Evolutionary conservation across 2,888 invertebrate species (phyloP).

Genomic region (Nematopogon swammerdamellus): DNA sequence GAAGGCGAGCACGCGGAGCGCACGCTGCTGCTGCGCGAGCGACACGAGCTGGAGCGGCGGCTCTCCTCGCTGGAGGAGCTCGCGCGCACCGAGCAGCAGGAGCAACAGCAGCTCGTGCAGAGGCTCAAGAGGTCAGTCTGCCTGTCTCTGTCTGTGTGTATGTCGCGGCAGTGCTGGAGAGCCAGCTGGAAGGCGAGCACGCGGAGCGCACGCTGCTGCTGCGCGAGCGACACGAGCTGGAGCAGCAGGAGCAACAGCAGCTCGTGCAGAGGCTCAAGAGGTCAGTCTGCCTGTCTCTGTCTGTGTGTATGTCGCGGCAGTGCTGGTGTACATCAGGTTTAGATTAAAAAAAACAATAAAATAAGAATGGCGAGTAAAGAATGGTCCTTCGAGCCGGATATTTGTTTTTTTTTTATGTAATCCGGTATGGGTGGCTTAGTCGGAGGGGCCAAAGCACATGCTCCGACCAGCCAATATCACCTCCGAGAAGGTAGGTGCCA

Average conservation of each 20-base stretch:
- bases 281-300: slow-evolving; percentile 17
- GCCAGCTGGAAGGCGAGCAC: slow-evolving; percentile 90
- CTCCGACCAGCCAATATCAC: too few species aligned
- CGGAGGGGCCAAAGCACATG: too few species aligned
- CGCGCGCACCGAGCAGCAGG: slow-evolving; percentile 69
- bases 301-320: slow-evolving; percentile 28
- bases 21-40: slow-evolving; percentile 79
- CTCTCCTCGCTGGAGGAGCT: slow-evolving; percentile 76
- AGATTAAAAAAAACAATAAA: too few species aligned
- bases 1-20: slow-evolving; percentile 94
- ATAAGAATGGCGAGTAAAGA: too few species aligned
- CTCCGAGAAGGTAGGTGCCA: too few species aligned
- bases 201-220: slow-evolving; percentile 83
- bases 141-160: too few species aligned
- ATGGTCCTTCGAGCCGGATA: too few species aligned
- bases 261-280: slow-evolving; percentile 69
- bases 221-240: slow-evolving; percentile 88
- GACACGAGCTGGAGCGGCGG: slow-evolving; percentile 87
- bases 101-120: slow-evolving; percentile 68
- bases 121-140: slow-evolving; percentile 61
- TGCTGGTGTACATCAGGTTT: too few species aligned
- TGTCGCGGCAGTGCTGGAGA: slow-evolving; percentile 68
- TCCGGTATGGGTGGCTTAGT: too few species aligned
- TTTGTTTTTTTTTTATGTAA: too few species aligned
- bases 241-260: slow-evolving; percentile 73